Conservation (phyloP, 2,113 vertebrate species). For the Mormyrus lacerda region DNA sequence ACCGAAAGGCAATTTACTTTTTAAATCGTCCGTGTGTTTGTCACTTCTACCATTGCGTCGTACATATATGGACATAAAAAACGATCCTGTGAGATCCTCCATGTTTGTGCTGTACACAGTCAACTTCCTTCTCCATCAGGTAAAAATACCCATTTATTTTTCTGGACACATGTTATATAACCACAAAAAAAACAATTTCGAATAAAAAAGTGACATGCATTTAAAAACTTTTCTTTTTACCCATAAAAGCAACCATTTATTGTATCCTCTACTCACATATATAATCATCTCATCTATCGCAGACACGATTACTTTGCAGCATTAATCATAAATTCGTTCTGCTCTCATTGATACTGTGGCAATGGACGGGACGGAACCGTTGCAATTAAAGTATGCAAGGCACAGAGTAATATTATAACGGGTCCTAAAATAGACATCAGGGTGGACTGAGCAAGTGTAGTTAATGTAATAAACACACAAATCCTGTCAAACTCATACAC, state of each 20-base stretch:
- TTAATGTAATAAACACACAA: neutral
- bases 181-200: neutral
- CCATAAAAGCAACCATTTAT: neutral
- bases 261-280: neutral
- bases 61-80: neutral
- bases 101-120: neutral
- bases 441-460: neutral
- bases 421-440: slow-evolving; percentile 47
- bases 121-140: neutral
- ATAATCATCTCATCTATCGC: neutral
- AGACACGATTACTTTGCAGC: neutral
- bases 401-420: slow-evolving; percentile 27
- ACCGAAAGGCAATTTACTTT: neutral
- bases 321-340: neutral
- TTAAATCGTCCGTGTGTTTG: neutral
- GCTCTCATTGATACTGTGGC: neutral
- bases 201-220: neutral
- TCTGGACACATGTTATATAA: neutral
- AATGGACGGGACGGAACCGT: neutral
- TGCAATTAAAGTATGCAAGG: neutral
- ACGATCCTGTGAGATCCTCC: neutral
- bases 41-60: neutral
- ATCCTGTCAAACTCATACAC: neutral
- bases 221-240: neutral
- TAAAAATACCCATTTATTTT: neutral